Percentiles rank a stretch among this genome's conserved stretches.
Conservation (phyloP, 1,140 invertebrate genomes). For the Battus philenor region DNA sequence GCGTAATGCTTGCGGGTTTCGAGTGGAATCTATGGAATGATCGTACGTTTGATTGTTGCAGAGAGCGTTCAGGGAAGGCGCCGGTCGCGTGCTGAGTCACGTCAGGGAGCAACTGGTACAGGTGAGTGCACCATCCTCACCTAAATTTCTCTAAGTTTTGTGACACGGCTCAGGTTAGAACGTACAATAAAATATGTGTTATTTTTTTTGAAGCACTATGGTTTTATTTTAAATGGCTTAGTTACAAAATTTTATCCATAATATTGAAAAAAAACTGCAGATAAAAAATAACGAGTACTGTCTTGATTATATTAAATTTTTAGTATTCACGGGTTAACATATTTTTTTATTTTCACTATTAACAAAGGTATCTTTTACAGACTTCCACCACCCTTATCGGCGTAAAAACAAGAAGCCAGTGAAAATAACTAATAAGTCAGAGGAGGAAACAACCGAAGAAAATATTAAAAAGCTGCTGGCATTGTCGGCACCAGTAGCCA, state of each 20-base stretch:
- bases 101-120: constrained; percentile 7
- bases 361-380: constrained; percentile 21
- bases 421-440: constrained; percentile 21
- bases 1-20: too few species aligned
- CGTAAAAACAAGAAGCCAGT: constrained; percentile 30
- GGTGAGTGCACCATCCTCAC: too few species aligned
- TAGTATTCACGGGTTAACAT: background rate
- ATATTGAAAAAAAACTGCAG: too few species aligned
- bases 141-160: too few species aligned
- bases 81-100: background rate
- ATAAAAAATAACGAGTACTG: too few species aligned
- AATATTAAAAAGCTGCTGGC: constrained; percentile 67
- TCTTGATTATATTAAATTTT: background rate
- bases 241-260: too few species aligned
- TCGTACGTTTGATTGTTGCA: constrained; percentile 8
- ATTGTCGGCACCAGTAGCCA: constrained; percentile 41
- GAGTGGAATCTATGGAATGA: too few species aligned
- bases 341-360: too few species aligned
- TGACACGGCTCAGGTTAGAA: too few species aligned
- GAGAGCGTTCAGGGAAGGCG: constrained; percentile 16
- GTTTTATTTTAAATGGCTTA: too few species aligned
- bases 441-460: constrained; percentile 44
- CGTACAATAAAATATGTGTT: too few species aligned
- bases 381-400: constrained; percentile 31
- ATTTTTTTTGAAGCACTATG: too few species aligned